These are phyloP conservation scores for Oscheius sp. DNA, from an alignment of 2,888 invertebrate species.

Conservation along the genomic window DNA sequence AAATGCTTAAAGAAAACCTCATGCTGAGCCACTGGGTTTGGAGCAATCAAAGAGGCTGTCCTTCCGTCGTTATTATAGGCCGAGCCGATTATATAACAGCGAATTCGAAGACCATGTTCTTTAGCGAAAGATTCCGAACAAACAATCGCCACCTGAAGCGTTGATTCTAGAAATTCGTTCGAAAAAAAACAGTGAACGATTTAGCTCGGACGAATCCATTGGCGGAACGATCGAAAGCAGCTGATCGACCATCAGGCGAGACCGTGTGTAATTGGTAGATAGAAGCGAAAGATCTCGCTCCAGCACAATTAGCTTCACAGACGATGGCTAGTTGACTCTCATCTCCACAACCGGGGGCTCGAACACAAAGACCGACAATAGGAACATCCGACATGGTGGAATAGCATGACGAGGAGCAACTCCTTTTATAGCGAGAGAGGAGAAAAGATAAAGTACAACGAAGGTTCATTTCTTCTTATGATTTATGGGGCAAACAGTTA, in stretches of 20 bases:
- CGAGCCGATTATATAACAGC: slow-evolving; percentile 45
- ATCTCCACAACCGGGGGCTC: slow-evolving; percentile 23
- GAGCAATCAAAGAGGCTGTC: slow-evolving; percentile 61
- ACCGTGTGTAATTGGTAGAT: slow-evolving; percentile 66
- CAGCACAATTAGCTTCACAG: slow-evolving; percentile 64
- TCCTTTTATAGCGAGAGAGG: not conserved
- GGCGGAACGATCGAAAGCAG: slow-evolving; percentile 68
- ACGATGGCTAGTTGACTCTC: slow-evolving; percentile 78
- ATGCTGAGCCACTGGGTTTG: slow-evolving; percentile 50
- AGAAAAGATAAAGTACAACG: not conserved
- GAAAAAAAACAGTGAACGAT: slow-evolving; percentile 55
- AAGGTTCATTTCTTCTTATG: slow-evolving; percentile 1
- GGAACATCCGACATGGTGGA: slow-evolving; percentile 10
- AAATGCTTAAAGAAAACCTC: slow-evolving; percentile 34
- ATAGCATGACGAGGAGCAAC: not conserved
- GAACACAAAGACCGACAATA: slow-evolving; percentile 26
- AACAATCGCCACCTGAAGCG: slow-evolving; percentile 51
- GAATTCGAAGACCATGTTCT: slow-evolving; percentile 37
- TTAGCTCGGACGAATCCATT: slow-evolving; percentile 70
- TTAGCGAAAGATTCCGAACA: slow-evolving; percentile 38
- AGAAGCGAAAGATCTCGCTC: slow-evolving; percentile 50
- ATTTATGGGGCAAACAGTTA: not conserved
- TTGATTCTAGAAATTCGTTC: not conserved
- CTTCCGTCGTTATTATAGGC: slow-evolving; percentile 66
- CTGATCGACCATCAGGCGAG: slow-evolving; percentile 59